Evolutionary conservation across 2,113 vertebrate species (phyloP).

Genomic region (Tylochromis polylepis): DNA sequence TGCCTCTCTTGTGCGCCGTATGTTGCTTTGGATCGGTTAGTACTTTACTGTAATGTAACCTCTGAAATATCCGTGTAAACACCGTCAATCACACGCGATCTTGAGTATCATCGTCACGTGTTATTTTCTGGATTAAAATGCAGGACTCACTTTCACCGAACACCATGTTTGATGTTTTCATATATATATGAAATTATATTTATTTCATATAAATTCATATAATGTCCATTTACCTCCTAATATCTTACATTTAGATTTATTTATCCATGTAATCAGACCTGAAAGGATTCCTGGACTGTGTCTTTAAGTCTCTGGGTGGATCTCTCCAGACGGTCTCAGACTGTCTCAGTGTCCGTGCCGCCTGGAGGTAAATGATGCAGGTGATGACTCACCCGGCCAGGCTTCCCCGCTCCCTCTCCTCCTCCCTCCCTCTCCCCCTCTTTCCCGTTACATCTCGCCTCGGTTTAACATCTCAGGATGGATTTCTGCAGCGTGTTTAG

Average conservation of each 20-base stretch:
- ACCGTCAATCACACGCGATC: background rate
- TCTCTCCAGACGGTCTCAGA: background rate
- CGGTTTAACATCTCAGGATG: background rate
- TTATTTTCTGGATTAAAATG: background rate
- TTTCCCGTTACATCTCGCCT: background rate
- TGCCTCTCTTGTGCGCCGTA: background rate
- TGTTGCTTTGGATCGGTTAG: background rate
- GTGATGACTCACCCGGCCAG: conserved; percentile 39
- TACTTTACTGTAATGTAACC: background rate
- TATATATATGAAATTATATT: too few species aligned
- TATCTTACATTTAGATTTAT: background rate
- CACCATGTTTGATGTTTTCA: background rate
- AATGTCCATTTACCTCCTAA: background rate
- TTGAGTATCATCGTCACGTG: rapidly evolving
- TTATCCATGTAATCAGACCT: background rate
- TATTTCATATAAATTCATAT: background rate
- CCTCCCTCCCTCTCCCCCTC: background rate
- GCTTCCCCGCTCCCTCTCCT: background rate
- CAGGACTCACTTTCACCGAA: background rate
- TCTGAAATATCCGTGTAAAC: rapidly evolving
- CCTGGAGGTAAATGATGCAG: conserved; percentile 17
- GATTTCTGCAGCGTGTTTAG: background rate
- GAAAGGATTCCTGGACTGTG: background rate
- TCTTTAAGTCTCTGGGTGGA: background rate
- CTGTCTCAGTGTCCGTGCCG: background rate